Base-by-base conservation (phyloP, 2,888 invertebrate species). In the Physocephala rufipes region DNA sequence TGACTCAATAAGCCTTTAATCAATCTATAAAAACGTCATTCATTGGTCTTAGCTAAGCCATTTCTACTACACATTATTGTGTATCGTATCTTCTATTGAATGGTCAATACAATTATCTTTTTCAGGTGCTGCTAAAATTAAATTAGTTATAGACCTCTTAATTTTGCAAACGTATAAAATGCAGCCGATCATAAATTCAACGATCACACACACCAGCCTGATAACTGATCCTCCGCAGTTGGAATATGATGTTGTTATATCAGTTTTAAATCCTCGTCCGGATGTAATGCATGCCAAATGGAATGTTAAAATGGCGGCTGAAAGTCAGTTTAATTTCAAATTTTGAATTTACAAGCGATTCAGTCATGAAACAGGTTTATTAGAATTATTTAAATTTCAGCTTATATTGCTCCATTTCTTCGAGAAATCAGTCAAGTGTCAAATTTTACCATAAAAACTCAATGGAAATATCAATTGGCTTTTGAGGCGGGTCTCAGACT, bases 381-480 rank as follows among this genome's bases (percentile, higher is more conserved):
- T 47, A 55, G 62, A 74, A 76, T 76, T 76, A 62, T 87, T 87
- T 16, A 87, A 94, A 24, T 62, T 62, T 1, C 36, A 68, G 94
- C 90, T 68, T 95, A 94, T 85, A 87, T 97, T 72, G 89, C 90
- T 47, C 93, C 94, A 0, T 93, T 96, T 78, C 86, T 95, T 62
- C 87, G 90, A 15, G 90, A 92, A 74, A 82, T 96, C 65, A 89
- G 89, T 9, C 87, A 90, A 0, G 88, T 95, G 26, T 92, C 94
- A 64, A 91, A 93, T 82, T 93, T 95, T 82, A 91, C 91, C 0
- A 88, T 96, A 0, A 94, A 95, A 82, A 95, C 96, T 0, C 97
- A 97, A 85, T 94, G 95, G 91, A 88, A 96, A 65, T 95, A 94
- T 85, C 90, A 94, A 70, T 88, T 94, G 4, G 91, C 93, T 63